Conservation (phyloP, 2,888 invertebrate species). For the Malacosoma neustria region DNA sequence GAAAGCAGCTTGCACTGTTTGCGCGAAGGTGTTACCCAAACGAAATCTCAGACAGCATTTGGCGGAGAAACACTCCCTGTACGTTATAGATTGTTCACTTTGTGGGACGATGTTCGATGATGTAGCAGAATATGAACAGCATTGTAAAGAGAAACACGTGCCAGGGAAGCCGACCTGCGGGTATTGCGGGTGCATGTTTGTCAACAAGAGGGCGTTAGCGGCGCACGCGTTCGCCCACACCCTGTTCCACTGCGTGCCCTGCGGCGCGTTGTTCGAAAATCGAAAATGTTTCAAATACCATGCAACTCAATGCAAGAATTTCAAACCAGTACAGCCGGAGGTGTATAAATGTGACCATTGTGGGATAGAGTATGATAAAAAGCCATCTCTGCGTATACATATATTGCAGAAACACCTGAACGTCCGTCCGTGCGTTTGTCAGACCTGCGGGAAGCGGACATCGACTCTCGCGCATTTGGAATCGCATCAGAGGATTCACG, state of each 20-base stretch:
- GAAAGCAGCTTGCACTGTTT: conserved; percentile 34
- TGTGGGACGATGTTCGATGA: conserved; percentile 37
- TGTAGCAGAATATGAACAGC: conserved; percentile 15
- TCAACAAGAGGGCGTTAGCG: conserved; percentile 34
- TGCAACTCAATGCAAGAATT: conserved; percentile 25
- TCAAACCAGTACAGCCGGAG: conserved; percentile 4
- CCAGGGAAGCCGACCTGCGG: conserved; percentile 24
- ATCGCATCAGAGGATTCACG: conserved; percentile 42
- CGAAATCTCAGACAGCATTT: conserved; percentile 36
- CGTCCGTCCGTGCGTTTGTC: conserved; percentile 43
- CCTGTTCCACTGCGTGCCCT: conserved; percentile 38
- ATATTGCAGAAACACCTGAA: conserved; percentile 55
- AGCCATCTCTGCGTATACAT: conserved; percentile 49
- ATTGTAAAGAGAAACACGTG: conserved; percentile 24
- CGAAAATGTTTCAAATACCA: conserved; percentile 45
- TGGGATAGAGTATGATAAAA: conserved; percentile 40
- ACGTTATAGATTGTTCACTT: conserved; percentile 22
- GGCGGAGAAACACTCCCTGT: conserved; percentile 19
- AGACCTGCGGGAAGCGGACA: conserved; percentile 48
- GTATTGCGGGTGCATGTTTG: conserved; percentile 37
- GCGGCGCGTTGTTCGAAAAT: conserved; percentile 43
- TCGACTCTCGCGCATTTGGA: conserved; percentile 43
- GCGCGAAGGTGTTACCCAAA: conserved; percentile 29
- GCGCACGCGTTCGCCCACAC: conserved; percentile 45
- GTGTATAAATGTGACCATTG: conserved; percentile 45